phyloP scores from a whole-genome alignment of 2,888 invertebrate species.

The Pterobdella sp. region DNA sequence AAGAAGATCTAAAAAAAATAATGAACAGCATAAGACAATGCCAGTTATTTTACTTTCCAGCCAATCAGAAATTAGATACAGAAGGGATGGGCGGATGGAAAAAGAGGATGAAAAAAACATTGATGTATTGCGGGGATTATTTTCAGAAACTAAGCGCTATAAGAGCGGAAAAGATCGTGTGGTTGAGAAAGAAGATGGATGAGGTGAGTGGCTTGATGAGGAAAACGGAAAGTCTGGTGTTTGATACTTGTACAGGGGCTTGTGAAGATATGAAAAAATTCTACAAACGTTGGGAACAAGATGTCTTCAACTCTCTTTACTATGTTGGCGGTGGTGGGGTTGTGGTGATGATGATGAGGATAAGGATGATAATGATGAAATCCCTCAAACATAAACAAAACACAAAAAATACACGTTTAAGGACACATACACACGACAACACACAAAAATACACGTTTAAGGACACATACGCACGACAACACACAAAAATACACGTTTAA shows the following conservation, averaged over 20 bases:
- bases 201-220: conserved; percentile 72
- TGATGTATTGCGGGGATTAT: conserved; percentile 56
- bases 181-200: conserved; percentile 66
- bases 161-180: conserved; percentile 63
- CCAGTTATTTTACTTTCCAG: neutral
- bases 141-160: conserved; percentile 65
- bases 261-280: conserved; percentile 67
- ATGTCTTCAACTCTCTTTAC: conserved; percentile 64
- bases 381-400: no score
- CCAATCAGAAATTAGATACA: neutral
- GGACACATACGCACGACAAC: no score
- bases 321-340: conserved; percentile 50
- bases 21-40: neutral
- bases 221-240: conserved; percentile 75
- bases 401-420: no score
- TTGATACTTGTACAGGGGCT: conserved; percentile 69
- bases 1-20: neutral
- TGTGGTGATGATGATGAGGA: no score
- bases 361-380: no score
- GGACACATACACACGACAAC: no score
- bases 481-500: no score
- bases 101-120: neutral
- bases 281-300: conserved; percentile 73
- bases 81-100: neutral
- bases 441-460: no score